phyloP scores from a whole-genome alignment of 2,888 invertebrate genomes.

The Pollenia angustigena region DNA sequence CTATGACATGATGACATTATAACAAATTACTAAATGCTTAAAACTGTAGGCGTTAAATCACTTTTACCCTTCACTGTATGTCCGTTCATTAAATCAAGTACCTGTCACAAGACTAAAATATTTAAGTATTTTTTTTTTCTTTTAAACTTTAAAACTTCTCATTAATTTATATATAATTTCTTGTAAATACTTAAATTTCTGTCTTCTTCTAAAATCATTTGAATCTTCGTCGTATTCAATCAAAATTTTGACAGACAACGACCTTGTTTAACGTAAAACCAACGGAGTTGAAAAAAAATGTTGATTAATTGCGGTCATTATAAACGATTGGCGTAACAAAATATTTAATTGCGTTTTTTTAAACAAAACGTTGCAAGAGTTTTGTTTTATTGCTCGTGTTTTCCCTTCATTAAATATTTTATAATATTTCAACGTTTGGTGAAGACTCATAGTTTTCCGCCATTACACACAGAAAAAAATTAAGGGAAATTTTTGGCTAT shows the following conservation, averaged over 20 bases:
- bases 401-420: neutral
- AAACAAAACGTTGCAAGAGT: neutral
- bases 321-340: slow-evolving; percentile 55
- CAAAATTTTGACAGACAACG: slow-evolving; percentile 38
- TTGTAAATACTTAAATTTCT: slow-evolving; percentile 2
- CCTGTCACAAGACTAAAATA: no score
- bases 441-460: no score
- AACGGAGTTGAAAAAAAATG: neutral
- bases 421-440: neutral
- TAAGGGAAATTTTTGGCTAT: neutral
- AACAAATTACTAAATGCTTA: no score
- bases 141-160: no score
- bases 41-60: no score
- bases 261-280: slow-evolving; percentile 39
- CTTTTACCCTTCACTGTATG: no score
- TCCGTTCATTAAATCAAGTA: no score
- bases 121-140: no score
- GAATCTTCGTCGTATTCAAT: slow-evolving; percentile 36
- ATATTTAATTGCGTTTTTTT: neutral
- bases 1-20: no score
- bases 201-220: slow-evolving; percentile 22
- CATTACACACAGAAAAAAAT: neutral
- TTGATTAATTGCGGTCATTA: slow-evolving; percentile 53
- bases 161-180: neutral
- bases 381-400: neutral